Percentiles rank a stretch among this genome's conserved stretches.
Evolutionary conservation across 2,113 vertebrate species (phyloP).

Genomic region (Natator depressus): DNA sequence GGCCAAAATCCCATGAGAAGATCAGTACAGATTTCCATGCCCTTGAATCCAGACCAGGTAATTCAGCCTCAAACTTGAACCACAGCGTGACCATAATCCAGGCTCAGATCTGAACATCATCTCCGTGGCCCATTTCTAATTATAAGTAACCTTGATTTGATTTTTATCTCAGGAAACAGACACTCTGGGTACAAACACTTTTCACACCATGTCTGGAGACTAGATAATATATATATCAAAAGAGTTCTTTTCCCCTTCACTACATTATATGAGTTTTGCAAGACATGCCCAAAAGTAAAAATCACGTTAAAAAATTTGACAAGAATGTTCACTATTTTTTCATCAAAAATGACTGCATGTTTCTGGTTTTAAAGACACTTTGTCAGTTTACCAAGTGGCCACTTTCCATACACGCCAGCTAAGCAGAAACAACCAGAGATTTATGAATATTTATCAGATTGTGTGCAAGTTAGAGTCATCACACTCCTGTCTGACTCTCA

Average conservation of each 20-base stretch:
- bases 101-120: conserved; percentile 19
- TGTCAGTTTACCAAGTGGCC: conserved; percentile 63
- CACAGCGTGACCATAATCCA: conserved; percentile 42
- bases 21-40: background rate
- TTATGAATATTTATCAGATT: conserved; percentile 67
- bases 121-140: conserved; percentile 59
- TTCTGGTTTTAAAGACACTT: conserved; percentile 53
- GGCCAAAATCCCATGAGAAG: background rate
- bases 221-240: conserved; percentile 49
- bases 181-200: background rate
- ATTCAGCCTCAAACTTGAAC: conserved; percentile 1
- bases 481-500: conserved; percentile 45
- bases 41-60: conserved; percentile 43
- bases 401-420: conserved; percentile 45
- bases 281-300: conserved; percentile 41
- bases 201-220: conserved; percentile 2
- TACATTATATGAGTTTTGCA: conserved; percentile 29
- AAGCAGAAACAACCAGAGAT: conserved; percentile 60
- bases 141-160: conserved; percentile 59
- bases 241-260: conserved; percentile 49
- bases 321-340: conserved; percentile 27
- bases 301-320: conserved; percentile 58
- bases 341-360: background rate
- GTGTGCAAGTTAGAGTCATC: conserved; percentile 55
- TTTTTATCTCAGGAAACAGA: conserved; percentile 64